Evolutionary conservation across 2,888 invertebrate species (phyloP).

Genomic region (Julus scanicus): DNA sequence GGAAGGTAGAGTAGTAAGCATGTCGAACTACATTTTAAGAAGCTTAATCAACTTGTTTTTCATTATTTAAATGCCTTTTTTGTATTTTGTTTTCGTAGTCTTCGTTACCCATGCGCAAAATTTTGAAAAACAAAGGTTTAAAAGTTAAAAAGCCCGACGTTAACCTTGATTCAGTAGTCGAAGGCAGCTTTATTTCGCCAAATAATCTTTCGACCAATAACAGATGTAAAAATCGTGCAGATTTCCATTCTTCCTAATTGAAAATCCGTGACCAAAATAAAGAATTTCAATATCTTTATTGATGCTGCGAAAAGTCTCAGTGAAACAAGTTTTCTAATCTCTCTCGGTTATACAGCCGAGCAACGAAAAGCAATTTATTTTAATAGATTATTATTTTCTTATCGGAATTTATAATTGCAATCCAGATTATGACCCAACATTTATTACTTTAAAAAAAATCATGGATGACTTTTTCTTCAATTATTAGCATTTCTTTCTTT

Average conservation of each 20-base stretch:
- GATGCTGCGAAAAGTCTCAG: slow-evolving; percentile 24
- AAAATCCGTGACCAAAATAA: slow-evolving; percentile 39
- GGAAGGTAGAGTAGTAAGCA: background rate
- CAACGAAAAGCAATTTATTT: slow-evolving; percentile 36
- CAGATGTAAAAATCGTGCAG: slow-evolving; percentile 26
- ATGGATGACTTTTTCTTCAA: background rate
- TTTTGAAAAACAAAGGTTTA: background rate
- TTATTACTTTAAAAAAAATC: background rate
- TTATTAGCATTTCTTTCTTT: background rate
- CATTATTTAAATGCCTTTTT: background rate
- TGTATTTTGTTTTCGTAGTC: too few relatives aligned
- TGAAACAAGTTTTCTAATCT: background rate
- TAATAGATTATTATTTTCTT: slow-evolving; percentile 17
- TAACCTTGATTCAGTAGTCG: slow-evolving; percentile 26
- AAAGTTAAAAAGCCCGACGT: background rate
- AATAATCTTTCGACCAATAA: background rate
- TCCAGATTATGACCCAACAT: slow-evolving; percentile 8
- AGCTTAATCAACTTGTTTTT: background rate
- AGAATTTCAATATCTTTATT: slow-evolving; percentile 27
- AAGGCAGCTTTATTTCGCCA: background rate
- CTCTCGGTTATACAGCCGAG: background rate
- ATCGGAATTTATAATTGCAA: slow-evolving; percentile 23
- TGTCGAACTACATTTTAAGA: background rate
- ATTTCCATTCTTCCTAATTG: slow-evolving; percentile 36
- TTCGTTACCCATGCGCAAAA: background rate